Base-by-base conservation (phyloP, 2,797 vertebrate species). In the Gymnothorax reevesii region DNA sequence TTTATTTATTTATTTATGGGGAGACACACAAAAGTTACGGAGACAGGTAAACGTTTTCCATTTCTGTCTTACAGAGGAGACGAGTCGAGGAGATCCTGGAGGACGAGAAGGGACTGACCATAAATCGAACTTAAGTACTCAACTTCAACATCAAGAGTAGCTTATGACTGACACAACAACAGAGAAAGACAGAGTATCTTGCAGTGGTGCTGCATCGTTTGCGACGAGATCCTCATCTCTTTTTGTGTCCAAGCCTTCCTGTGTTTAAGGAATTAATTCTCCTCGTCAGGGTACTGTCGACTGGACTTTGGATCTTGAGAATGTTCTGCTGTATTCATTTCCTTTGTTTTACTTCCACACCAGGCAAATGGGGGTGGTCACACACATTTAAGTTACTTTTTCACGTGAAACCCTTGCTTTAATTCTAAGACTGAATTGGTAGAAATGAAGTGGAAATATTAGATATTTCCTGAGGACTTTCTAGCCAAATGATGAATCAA, bases 21-120 rank as follows among this genome's bases (percentile, higher is more conserved):
- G 27, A n/a, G 27, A 13, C 17, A 2, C 15, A 27, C 6, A 25
- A 62, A 73, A 15, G 54, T 33, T 2, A 22, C 27, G 33, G 33
- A 2, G 33, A 66, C 13, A 87, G 33, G 20, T 62, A 64, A 59
- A 62, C 20, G 17, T 27, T 73, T 71, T 55, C 66, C 59, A 60
- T 15, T 71, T 83, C 73, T 87, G 3, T 87, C 88, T 92, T 90
- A 59, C 91, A 95, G 94, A 92, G 90, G 83, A 85, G 83, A 49
- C 91, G 91, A 77, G 85, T 95, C 27, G 92, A 95, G 60, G 86
- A 92, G 54, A 92, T 94, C 59, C 86, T 95, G 83, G 88, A 89
- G 15, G 93, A 94, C 77, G 90, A 94, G 10, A 88, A 52, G 55
- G 93, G 87, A 57, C 87, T 92, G 84, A 89, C 90, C 27, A 83